Base-by-base conservation (phyloP, 2,888 invertebrate genomes). In the Abrostola triplasia region DNA sequence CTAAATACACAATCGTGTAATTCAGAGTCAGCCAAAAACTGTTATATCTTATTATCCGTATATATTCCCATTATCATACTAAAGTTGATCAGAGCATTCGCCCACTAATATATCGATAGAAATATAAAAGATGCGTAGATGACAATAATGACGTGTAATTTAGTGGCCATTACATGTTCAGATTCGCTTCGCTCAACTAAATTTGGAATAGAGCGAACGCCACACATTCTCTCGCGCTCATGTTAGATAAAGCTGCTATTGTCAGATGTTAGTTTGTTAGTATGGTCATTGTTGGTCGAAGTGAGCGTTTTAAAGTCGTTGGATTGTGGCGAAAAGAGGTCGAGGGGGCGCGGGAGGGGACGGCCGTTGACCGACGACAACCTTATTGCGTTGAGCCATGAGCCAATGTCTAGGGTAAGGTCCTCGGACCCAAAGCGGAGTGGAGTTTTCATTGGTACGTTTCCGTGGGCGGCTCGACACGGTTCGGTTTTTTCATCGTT, bases 381-480 rank as follows among this genome's bases (percentile, higher is more conserved):
- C 89, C 90, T 92, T 88, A 91, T 88, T 88, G 88, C 89, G 86
- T 82, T 76, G 75, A 76, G 78, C 76, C 76, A 80, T 78, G 82
- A 83, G 84, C 89, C 91, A 91, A 92, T 92, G 92, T 92, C 92
- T 92, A 92, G 93, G 92, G 87, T 91, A 92, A 93, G 92, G 92
- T 92, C 88, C 90, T 88, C 88, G 85, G 84, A 83, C 81, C 80
- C 83, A 74, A 90, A 88, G 85, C 88, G 80, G 88, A 88, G 86
- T 88, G 85, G 81, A 78, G 83, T 82, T 85, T 84, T 84, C 79
- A 76, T 81, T 83, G 80, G 74, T 77, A 77, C 70, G 73, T 82
- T 83, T 84, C 81, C 81, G 91, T 88, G 82, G 88, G 87, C 81
- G 87, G 81, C 82, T 78, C 84, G 88, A 85, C 88, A 88, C 82